phyloP scores from a whole-genome alignment of 2,797 vertebrate genomes.

The Phataginus tetradactyla region DNA sequence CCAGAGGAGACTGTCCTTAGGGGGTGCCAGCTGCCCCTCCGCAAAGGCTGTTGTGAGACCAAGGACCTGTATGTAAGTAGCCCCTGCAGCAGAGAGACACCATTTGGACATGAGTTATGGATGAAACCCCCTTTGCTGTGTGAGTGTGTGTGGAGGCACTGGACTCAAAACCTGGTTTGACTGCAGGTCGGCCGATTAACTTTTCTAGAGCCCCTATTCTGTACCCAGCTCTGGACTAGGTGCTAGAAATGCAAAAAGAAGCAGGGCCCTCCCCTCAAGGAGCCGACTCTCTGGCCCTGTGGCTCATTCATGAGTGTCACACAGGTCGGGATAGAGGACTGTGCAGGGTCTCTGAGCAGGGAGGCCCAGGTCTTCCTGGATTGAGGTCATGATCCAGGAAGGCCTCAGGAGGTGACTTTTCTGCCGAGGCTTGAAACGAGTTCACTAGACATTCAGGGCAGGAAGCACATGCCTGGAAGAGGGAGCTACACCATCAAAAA shows the following conservation, averaged over 20 bases:
- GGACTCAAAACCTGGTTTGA: neutral
- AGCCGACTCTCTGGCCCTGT: neutral
- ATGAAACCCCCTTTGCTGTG: neutral
- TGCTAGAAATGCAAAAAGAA: neutral
- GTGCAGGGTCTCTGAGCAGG: no score
- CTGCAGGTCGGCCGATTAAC: neutral
- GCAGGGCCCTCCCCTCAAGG: neutral
- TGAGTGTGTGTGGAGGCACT: neutral
- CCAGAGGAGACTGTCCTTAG: neutral
- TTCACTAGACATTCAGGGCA: neutral
- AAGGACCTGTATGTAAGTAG: neutral
- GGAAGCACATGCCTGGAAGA: neutral
- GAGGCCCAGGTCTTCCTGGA: neutral
- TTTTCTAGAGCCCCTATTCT: neutral
- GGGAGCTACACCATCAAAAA: neutral
- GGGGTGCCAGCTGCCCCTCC: neutral
- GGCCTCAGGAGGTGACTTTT: neutral
- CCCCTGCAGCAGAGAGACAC: neutral
- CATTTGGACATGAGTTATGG: neutral
- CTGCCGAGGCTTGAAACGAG: neutral
- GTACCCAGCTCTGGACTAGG: neutral
- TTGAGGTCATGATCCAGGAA: neutral
- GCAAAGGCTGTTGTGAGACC: neutral
- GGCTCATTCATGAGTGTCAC: fast-evolving
- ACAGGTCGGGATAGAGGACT: neutral